Base-by-base conservation (phyloP, 2,113 vertebrate species). In the Lepidothrix coronata region DNA sequence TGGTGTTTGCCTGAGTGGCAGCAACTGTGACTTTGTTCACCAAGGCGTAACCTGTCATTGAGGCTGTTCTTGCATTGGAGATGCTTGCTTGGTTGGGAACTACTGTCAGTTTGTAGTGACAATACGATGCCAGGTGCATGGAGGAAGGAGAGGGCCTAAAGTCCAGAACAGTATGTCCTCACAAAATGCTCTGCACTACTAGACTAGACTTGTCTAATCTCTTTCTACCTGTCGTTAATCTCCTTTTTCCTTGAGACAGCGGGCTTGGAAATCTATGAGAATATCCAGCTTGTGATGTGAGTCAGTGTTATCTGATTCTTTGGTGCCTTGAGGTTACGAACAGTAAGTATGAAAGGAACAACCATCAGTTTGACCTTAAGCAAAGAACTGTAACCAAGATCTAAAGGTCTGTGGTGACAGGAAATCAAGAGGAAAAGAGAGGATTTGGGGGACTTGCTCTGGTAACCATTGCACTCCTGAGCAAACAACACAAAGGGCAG, bases 111-210 rank as follows among this genome's bases (percentile, higher is more conserved):
- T 63, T 67, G 49, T 58, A 58, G 28, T 73, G 31, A 41, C 39
- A n/a, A 0, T 31, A 13, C 7, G n/a, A 33, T 55, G 44, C 37
- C 25, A 17, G 1, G 5, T 44, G 15, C 0, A 0, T 67, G 55
- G 54, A n/a, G 67, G 14, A 28, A 14, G 22, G 57, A 37, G n/a
- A 46, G 25, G 5, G 5, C 23, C 22, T 70, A 4, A 78, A 58
- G 16, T 43, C 4, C 39, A 30, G 58, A 46, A 11, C 51, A 37
- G 9, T 2, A 1, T 27, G 43, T 63, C 37, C 51, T 93, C n/a
- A 37, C 27, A 33, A 71, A 85, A 67, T 54, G 11, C 49, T 79
- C 16, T 79, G 21, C 16, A 7, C 9, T 87, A 21, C 22, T 62
- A 16, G 37, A 14, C 13, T 48, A 51, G 19, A 52, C 19, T 73